These are phyloP conservation scores for Amazona finschi DNA, from an alignment of 2,797 vertebrate species.

Conservation along the genomic window DNA sequence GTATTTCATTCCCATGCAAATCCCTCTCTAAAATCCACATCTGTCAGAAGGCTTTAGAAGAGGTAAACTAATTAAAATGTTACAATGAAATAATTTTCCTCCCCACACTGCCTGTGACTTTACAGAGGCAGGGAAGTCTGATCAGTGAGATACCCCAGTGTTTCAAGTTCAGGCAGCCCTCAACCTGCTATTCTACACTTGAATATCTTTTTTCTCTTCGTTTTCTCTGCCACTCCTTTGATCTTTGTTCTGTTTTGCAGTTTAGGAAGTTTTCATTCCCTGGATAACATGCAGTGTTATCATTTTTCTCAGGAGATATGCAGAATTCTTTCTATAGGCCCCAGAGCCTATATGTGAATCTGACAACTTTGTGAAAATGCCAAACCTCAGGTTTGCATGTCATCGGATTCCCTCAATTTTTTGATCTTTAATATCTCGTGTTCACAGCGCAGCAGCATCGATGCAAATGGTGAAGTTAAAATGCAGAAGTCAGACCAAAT, in stretches of 20 bases:
- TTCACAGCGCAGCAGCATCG: background rate
- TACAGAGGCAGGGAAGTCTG: background rate
- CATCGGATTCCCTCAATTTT: background rate
- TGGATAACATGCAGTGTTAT: background rate
- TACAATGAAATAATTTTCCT: slow-evolving; percentile 2
- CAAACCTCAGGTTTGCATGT: background rate
- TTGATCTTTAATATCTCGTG: background rate
- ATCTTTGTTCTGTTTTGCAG: slow-evolving; percentile 8
- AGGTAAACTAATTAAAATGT: slow-evolving; percentile 25
- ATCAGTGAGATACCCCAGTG: background rate
- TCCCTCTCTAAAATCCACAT: background rate
- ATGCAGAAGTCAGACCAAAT: background rate
- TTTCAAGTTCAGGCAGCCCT: background rate
- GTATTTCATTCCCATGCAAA: background rate
- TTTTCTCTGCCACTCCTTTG: slow-evolving; percentile 18
- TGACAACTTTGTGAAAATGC: background rate
- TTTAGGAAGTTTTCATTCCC: background rate
- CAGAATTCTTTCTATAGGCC: background rate
- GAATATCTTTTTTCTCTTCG: background rate
- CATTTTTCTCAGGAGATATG: background rate
- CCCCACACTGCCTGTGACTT: background rate
- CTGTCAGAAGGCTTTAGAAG: slow-evolving; percentile 18
- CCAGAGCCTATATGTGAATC: background rate
- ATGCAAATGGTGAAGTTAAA: background rate
- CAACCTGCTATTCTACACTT: background rate